A percentile compares a stretch with the other conserved stretches of the same genome.
These are phyloP conservation scores for Leptosomus discolor DNA, from an alignment of 2,113 vertebrate species.

Conservation along the genomic window DNA sequence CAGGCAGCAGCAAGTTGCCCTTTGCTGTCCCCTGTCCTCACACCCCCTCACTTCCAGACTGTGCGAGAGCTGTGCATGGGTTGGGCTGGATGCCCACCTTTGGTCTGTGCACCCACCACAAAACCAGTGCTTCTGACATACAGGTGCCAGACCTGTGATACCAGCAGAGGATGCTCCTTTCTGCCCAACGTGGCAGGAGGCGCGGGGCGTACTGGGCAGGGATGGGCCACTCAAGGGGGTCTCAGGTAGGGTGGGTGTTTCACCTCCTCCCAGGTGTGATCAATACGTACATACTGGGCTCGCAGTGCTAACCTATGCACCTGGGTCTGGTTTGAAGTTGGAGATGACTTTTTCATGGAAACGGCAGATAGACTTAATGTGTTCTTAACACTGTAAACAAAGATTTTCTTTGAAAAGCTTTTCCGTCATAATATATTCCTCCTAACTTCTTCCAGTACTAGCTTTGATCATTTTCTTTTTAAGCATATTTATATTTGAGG, in stretches of 20 bases:
- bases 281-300: accelerated
- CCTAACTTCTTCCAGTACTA: background rate
- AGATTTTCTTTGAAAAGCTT: background rate
- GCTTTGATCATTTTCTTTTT: background rate
- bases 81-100: background rate
- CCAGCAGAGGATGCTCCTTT: background rate
- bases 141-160: too few species aligned
- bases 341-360: background rate
- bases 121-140: background rate
- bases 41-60: background rate
- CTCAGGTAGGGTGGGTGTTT: accelerated
- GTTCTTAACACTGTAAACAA: background rate
- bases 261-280: background rate
- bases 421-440: background rate
- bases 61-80: accelerated
- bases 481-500: background rate
- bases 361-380: background rate
- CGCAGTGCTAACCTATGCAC: accelerated
- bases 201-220: accelerated
- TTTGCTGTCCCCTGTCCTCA: background rate
- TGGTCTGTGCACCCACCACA: too few species aligned
- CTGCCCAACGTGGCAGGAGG: accelerated
- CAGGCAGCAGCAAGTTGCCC: background rate
- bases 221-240: accelerated
- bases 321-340: accelerated